phyloP scores from a whole-genome alignment of 2,888 invertebrate genomes.

The Leptura quadrifasciata region DNA sequence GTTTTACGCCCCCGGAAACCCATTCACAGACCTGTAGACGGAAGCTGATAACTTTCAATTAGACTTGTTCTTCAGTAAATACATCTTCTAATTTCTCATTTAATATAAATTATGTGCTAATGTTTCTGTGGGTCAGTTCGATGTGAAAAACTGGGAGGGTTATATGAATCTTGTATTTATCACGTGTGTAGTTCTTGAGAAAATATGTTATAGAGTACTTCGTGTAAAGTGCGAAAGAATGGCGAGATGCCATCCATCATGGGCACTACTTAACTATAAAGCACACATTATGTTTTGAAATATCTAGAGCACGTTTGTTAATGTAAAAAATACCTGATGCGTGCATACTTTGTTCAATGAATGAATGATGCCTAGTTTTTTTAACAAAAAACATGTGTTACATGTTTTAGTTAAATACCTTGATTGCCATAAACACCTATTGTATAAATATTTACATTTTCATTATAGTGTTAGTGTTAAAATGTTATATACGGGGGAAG shows the following conservation, averaged over 20 bases:
- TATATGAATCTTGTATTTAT: too few relatives aligned
- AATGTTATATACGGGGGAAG: constrained; percentile 33
- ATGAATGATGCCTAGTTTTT: constrained; percentile 26
- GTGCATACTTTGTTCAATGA: neutral
- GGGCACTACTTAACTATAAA: neutral
- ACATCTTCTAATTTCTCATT: neutral
- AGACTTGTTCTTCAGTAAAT: constrained; percentile 36
- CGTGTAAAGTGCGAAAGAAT: neutral
- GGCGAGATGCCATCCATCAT: neutral
- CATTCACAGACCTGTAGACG: constrained; percentile 68
- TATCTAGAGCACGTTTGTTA: neutral
- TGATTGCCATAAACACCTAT: constrained; percentile 53
- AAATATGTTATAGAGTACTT: too few relatives aligned
- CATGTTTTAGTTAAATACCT: constrained; percentile 44
- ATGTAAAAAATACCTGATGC: neutral
- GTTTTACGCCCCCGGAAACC: constrained; percentile 66
- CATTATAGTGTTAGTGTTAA: constrained; percentile 52
- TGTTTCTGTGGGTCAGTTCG: neutral
- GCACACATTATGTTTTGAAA: neutral
- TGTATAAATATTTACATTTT: constrained; percentile 52
- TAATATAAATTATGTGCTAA: neutral
- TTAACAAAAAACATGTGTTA: constrained; percentile 29
- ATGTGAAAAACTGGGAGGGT: neutral
- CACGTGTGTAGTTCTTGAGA: too few relatives aligned
- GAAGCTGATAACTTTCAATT: constrained; percentile 64